Base-by-base conservation (phyloP, 1,140 invertebrate genomes). In the Bombus sibiricus region DNA sequence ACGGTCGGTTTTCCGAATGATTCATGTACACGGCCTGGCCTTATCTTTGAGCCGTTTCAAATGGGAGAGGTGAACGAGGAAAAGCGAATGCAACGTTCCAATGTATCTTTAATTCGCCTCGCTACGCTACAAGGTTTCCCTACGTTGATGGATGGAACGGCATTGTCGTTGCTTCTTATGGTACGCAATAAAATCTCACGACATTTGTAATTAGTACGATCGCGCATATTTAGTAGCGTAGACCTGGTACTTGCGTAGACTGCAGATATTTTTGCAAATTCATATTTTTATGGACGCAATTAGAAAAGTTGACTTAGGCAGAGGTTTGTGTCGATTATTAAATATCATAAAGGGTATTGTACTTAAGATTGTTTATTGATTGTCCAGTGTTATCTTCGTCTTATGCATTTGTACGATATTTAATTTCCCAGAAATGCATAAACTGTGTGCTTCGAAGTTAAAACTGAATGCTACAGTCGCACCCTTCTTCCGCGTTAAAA, bases 1-100 rank as follows among this genome's bases (percentile, higher is more conserved):
- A 25, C 25, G 18, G 71, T 47, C 18, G 41, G 8, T 43, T 43
- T 43, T 32, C 72, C 72, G 15, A 74, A 43, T 74, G 72, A 74
- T 74, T 43, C 39, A 74, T 74, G 28, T 3, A 47, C 72, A 13
- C 39, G 8, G 5, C 13, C n/a, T n/a, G 39, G 4, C 72, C 41
- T 74, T 74, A 74, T 74, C 72, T 74, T 74, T 22, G 72, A 43
- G 15, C 28, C n/a, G 72, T 43, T 74, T 43, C n/a, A 32, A n/a
- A 43, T 32, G 41, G 39, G 8, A 43, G 22, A n/a, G 39, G 12
- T 41, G 25, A 43, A 73, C 5, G 28, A 32, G 32, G 28, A 2
- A 73, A 22, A n/a, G n/a, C 39, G 72, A 32, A 32, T 13, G 13
- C 41, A 32, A 39, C 71, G 71, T 18, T 41, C 15, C 71, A 13